phyloP scores from a whole-genome alignment of 2,797 vertebrate species.

The Euphonia xanthogaster region DNA sequence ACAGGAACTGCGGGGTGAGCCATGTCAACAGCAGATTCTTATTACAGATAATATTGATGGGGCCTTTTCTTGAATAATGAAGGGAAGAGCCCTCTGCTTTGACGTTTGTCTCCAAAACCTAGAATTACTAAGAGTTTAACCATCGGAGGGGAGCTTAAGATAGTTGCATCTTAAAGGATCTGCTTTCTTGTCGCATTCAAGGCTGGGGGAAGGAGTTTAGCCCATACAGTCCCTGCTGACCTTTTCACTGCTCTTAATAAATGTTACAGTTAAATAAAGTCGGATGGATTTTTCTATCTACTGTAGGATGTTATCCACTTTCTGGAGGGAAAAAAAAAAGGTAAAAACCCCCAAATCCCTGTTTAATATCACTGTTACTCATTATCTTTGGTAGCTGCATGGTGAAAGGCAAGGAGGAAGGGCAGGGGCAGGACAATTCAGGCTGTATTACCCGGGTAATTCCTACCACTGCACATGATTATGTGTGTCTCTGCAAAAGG shows the following conservation, averaged over 20 bases:
- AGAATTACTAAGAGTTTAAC: slow-evolving; percentile 74
- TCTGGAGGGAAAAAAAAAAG: neutral
- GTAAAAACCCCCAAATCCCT: slow-evolving; percentile 36
- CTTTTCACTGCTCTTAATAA: slow-evolving; percentile 75
- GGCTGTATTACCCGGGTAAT: slow-evolving; percentile 46
- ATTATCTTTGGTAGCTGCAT: slow-evolving; percentile 64
- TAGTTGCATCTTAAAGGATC: slow-evolving; percentile 75
- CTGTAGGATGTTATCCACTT: slow-evolving; percentile 63
- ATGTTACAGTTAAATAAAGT: slow-evolving; percentile 70
- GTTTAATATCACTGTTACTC: slow-evolving; percentile 70
- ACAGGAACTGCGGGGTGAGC: slow-evolving; percentile 72
- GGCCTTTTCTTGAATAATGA: slow-evolving; percentile 75
- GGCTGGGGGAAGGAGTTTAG: slow-evolving; percentile 62
- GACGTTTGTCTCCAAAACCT: slow-evolving; percentile 75
- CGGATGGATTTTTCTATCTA: slow-evolving; percentile 69
- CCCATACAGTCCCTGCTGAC: slow-evolving; percentile 21
- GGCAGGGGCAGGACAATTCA: slow-evolving; percentile 38
- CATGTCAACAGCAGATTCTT: slow-evolving; percentile 78
- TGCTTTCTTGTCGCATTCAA: slow-evolving; percentile 67
- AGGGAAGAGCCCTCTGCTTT: slow-evolving; percentile 76
- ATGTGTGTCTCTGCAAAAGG: neutral
- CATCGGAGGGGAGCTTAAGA: slow-evolving; percentile 67
- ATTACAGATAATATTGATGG: slow-evolving; percentile 78
- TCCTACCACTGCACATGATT: slow-evolving; percentile 6
- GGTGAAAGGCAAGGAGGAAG: slow-evolving; percentile 38